Evolutionary conservation across 2,888 invertebrate species (phyloP).

Genomic region (Drosophila phalerata): DNA sequence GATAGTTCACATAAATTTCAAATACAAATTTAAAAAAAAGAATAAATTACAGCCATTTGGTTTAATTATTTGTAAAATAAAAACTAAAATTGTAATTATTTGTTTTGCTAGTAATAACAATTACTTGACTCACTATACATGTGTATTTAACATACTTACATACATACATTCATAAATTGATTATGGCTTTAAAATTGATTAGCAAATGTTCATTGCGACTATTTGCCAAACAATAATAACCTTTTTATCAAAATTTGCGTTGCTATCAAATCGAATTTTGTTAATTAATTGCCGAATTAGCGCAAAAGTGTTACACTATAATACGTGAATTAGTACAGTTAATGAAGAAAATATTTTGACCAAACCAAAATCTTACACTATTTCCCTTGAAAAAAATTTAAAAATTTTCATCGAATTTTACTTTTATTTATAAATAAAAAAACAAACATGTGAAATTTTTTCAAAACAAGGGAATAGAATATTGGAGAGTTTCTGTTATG

Average conservation of each 20-base stretch:
- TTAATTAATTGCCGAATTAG: conserved; percentile 63
- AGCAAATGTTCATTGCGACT: conserved; percentile 13
- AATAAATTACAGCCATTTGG: neutral
- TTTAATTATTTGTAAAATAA: no score
- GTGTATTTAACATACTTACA: conserved; percentile 1
- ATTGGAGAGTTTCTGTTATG: no score
- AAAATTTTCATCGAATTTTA: no score
- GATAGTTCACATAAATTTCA: neutral
- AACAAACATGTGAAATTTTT: no score
- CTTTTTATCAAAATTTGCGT: conserved; percentile 8
- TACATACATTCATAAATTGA: conserved; percentile 9
- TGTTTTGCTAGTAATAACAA: no score
- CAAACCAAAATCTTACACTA: no score
- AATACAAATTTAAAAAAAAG: neutral
- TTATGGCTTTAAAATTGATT: conserved; percentile 8
- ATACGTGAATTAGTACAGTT: neutral
- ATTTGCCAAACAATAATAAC: conserved; percentile 29
- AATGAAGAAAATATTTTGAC: no score
- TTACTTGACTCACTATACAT: neutral
- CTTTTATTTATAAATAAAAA: no score
- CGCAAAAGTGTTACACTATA: conserved; percentile 19
- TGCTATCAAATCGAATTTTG: conserved; percentile 21
- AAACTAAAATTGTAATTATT: neutral
- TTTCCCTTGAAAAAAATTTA: no score
- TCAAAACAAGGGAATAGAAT: no score